Evolutionary conservation across 2,797 vertebrate species (phyloP).

Genomic region (Squalus acanthias): DNA sequence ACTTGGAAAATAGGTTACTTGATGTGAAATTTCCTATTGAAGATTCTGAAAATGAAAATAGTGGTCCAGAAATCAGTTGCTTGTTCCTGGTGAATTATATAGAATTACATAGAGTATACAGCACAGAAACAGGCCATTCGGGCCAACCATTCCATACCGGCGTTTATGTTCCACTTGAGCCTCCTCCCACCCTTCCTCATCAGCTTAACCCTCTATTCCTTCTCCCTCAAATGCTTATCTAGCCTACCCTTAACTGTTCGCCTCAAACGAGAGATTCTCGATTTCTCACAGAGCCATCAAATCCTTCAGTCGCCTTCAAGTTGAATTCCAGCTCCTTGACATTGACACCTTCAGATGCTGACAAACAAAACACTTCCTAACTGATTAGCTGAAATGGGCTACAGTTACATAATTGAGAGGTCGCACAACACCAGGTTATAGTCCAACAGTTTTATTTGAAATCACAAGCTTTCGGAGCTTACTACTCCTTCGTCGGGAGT

Average conservation of each 20-base stretch:
- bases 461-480: too few species aligned
- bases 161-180: too few species aligned
- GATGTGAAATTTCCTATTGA: neutral
- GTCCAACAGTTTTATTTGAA: too few species aligned
- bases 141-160: too few species aligned
- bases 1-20: neutral
- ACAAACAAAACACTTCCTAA: neutral
- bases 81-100: neutral
- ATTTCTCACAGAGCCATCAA: neutral
- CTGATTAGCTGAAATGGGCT: neutral
- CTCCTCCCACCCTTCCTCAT: too few species aligned
- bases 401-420: neutral
- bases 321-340: neutral
- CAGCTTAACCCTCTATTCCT: neutral
- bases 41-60: neutral
- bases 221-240: neutral
- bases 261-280: neutral
- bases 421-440: too few species aligned
- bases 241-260: neutral
- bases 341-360: neutral
- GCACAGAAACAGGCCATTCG: too few species aligned
- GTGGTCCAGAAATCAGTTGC: neutral
- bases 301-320: neutral
- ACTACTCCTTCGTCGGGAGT: neutral
- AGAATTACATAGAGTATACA: too few species aligned